These are phyloP conservation scores for Synanceia verrucosa DNA, from an alignment of 2,797 vertebrate species.

Conservation along the genomic window DNA sequence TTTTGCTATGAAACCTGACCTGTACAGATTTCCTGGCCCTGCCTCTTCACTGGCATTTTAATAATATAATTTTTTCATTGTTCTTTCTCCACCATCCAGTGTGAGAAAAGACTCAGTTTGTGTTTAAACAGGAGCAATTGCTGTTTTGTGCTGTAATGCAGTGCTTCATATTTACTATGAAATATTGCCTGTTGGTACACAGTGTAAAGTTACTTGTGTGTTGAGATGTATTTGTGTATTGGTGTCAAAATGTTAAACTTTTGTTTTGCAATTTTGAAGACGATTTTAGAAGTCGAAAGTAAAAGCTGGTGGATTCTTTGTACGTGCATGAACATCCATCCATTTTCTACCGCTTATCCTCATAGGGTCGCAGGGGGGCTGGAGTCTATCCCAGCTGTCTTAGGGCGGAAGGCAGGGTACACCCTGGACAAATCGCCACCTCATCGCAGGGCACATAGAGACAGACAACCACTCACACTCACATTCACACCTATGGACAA, in stretches of 20 bases:
- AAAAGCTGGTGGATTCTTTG: no score
- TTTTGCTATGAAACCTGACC: background rate
- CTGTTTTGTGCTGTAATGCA: background rate
- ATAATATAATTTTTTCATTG: background rate
- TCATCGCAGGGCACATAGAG: no score
- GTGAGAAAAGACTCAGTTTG: background rate
- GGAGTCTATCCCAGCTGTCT: no score
- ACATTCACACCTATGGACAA: no score
- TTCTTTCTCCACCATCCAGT: background rate
- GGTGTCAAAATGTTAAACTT: background rate
- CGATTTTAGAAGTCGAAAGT: no score
- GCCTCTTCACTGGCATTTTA: background rate
- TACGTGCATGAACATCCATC: no score
- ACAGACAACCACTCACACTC: no score
- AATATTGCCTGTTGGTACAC: background rate
- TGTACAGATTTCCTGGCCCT: no score
- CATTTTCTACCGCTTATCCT: no score
- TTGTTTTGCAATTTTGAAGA: background rate
- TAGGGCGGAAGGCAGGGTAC: no score
- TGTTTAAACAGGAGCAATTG: background rate
- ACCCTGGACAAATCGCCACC: no score
- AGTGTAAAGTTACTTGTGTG: background rate
- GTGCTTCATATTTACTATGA: background rate
- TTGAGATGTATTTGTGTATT: background rate
- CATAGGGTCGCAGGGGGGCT: no score